Percentiles rank a stretch among this genome's conserved stretches.
Conservation (phyloP, 2,113 vertebrate species). For the Pelecanoides urinatrix region DNA sequence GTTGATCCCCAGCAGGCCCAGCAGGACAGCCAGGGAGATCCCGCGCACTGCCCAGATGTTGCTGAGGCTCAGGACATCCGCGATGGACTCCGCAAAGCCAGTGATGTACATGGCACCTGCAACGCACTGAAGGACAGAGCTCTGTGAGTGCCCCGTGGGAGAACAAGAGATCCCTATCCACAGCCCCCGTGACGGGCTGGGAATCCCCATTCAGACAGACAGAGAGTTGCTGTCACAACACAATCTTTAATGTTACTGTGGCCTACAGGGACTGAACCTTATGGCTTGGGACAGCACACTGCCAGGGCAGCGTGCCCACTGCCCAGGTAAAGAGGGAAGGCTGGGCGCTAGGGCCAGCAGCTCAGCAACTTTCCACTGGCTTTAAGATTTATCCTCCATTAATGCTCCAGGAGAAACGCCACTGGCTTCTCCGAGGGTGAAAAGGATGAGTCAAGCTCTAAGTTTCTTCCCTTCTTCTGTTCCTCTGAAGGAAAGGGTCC, state of each 20-base stretch:
- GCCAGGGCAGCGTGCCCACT: not conserved
- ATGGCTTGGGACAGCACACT: not conserved
- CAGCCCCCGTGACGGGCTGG: rapidly evolving
- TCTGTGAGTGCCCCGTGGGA: rapidly evolving
- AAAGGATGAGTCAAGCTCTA: not conserved
- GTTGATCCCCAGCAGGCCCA: slow-evolving; percentile 93
- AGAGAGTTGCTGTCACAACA: not conserved
- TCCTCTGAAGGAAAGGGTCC: not conserved
- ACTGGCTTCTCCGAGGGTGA: not conserved
- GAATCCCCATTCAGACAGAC: not conserved
- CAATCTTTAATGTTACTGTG: not conserved
- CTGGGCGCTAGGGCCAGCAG: not conserved
- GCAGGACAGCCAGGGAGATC: slow-evolving; percentile 84
- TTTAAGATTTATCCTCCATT: not conserved
- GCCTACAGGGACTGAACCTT: not conserved
- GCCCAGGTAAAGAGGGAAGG: rapidly evolving
- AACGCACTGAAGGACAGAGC: slow-evolving; percentile 81
- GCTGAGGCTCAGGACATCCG: slow-evolving; percentile 81
- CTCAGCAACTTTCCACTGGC: not conserved
- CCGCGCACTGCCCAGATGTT: slow-evolving; percentile 87
- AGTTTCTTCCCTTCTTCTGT: not conserved
- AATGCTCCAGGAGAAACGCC: not conserved
- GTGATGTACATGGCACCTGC: slow-evolving; percentile 98
- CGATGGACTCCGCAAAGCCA: slow-evolving; percentile 93
- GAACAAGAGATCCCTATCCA: not conserved